Conservation (phyloP, 2,797 vertebrate species). For the Diplodus sargus region DNA sequence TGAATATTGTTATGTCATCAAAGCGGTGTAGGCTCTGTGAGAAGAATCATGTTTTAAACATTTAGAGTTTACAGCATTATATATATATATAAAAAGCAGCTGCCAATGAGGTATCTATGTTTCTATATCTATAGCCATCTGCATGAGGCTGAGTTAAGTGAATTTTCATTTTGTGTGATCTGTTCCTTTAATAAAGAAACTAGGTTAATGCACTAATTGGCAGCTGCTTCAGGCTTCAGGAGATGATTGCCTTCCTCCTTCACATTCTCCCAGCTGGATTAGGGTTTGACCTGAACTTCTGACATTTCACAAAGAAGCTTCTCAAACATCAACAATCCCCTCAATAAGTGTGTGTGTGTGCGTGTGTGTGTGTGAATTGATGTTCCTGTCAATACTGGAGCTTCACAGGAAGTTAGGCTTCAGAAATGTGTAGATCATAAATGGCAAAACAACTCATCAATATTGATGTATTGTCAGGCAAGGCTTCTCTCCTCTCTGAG, state of each 20-base stretch:
- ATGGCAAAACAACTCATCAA: conserved; percentile 19
- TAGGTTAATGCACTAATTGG: not conserved
- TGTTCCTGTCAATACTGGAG: not conserved
- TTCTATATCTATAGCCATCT: no score
- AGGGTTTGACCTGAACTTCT: not conserved
- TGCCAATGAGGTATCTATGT: no score
- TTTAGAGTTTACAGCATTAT: no score
- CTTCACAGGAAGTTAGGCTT: conserved; percentile 1
- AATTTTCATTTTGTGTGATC: no score
- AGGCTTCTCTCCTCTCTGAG: conserved; percentile 11
- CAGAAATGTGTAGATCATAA: not conserved
- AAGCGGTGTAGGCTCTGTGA: no score
- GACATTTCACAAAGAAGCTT: not conserved
- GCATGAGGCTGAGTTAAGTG: no score
- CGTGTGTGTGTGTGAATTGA: not conserved
- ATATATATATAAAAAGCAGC: no score
- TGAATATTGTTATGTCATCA: no score
- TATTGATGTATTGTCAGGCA: conserved; percentile 9
- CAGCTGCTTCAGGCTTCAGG: not conserved
- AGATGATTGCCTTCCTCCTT: not conserved
- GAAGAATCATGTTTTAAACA: no score
- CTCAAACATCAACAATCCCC: not conserved
- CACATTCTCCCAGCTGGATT: not conserved
- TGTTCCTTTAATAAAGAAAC: not conserved
- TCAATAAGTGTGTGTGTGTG: not conserved